Base-by-base conservation (phyloP, 2,888 invertebrate genomes). In the Hirtodrosophila trivittata region DNA sequence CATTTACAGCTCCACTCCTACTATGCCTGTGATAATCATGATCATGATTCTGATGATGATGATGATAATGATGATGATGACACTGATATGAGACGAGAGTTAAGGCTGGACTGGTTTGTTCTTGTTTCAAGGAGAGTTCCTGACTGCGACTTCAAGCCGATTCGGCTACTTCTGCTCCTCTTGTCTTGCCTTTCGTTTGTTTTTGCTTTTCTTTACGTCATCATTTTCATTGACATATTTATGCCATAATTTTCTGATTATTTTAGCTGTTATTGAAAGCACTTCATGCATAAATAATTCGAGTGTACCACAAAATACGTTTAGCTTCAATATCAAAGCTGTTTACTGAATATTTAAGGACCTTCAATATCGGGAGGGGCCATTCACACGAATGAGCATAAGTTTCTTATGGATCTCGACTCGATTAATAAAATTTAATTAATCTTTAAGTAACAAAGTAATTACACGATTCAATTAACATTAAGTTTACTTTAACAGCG, bases 211-310 rank as follows among this genome's bases (percentile, higher is more conserved):
- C 46, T 59, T 68, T 55, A 66, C 68, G 51, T 60, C 47, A 65
- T 71, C 76, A 59, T 65, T 60, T 67, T 57, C 62, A 68, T 69
- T 72, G 73, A 80, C 73, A 70, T 67, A 65, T 82, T 73, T 73
- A 60, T 60, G 58, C 45, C 41, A 55, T 67, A 60, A 72, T 71
- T 75, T 66, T 41, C 51, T 62, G 62, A 33, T 75, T 69, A 58
- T 55, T 33, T 64, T 35, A 38, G 43, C 55, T 72, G 51, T 56
- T 70, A 70, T 65, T 65, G 65, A 52, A 71, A 59, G 18, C 42
- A 59, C 42, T 58, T 52, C 37, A 68, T 64, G 68, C 64, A 64
- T 56, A 28, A 60, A 45, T 63, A 63, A 67, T 55, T 41, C 33
- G 41, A 39, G 57, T 33, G 10, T 28, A 3, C 10, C 18, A 25